A percentile compares a stretch with the other conserved stretches of the same genome.
phyloP scores from a whole-genome alignment of 1,140 invertebrate genomes.

The Pseudomyrmex pallidus region DNA sequence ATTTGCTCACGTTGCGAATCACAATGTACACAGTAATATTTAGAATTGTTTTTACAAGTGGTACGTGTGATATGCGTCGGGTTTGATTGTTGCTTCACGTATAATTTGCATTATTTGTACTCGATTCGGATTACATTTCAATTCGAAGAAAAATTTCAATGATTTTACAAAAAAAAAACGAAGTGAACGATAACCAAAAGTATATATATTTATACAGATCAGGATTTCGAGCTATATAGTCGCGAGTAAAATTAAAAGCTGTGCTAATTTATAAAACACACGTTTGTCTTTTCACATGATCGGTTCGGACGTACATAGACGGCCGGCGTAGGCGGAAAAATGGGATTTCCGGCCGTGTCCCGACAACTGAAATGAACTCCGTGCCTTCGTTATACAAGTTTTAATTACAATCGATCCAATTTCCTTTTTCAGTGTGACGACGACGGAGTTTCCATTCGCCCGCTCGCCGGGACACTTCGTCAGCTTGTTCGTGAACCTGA shows the following conservation, averaged over 20 bases:
- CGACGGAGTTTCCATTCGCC: constrained; percentile 38
- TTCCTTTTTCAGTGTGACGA: constrained; percentile 51
- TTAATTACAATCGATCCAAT: constrained; percentile 72
- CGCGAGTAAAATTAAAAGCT: background rate
- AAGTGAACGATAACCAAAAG: too few species aligned
- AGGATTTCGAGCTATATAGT: background rate
- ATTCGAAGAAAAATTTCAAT: background rate
- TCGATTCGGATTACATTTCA: background rate
- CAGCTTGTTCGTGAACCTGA: constrained; percentile 61
- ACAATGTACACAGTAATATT: too few species aligned
- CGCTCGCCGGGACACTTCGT: constrained; percentile 44
- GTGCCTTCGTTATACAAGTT: constrained; percentile 70
- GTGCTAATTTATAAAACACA: constrained; percentile 35
- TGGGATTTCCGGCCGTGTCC: constrained; percentile 21
- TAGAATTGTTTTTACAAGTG: too few species aligned
- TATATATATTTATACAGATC: background rate
- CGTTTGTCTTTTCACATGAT: constrained; percentile 12
- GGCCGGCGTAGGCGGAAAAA: constrained; percentile 30
- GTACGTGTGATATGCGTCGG: too few species aligned
- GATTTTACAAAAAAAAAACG: background rate
- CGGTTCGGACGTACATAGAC: background rate
- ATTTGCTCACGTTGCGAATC: background rate
- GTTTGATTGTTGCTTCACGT: background rate
- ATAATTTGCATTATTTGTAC: background rate
- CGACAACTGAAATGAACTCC: constrained; percentile 47